Percentiles rank a stretch among this genome's conserved stretches.
Conservation (phyloP, 1,140 invertebrate genomes). For the Neodiprion lecontei region DNA sequence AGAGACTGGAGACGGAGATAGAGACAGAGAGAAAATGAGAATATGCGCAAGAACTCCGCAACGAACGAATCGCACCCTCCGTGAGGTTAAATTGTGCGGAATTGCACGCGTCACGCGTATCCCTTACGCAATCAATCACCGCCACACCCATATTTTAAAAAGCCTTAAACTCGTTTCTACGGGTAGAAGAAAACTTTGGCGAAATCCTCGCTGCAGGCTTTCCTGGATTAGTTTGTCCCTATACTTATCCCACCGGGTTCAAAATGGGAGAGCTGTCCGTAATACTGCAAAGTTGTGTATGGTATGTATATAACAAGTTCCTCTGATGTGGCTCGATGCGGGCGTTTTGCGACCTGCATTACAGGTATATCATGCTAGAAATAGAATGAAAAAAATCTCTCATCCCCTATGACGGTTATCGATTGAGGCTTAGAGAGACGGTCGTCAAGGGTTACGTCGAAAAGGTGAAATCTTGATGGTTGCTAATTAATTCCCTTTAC, state of each 20-base stretch:
- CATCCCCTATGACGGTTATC: not conserved
- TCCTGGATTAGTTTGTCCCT: not conserved
- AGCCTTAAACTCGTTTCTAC: not conserved
- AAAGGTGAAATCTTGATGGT: not conserved
- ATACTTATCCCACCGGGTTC: too few relatives aligned
- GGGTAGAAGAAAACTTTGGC: not conserved
- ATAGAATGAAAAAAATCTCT: not conserved
- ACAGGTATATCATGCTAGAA: too few relatives aligned
- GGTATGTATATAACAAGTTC: too few relatives aligned
- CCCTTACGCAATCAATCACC: conserved; percentile 2
- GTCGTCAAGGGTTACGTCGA: not conserved
- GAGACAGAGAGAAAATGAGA: too few relatives aligned
- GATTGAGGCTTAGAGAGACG: not conserved
- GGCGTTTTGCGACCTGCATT: not conserved
- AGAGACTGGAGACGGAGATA: too few relatives aligned
- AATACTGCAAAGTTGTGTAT: too few relatives aligned
- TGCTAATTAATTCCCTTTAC: not conserved
- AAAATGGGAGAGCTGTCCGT: too few relatives aligned
- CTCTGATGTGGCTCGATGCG: not conserved
- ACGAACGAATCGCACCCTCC: not conserved
- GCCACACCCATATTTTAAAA: not conserved
- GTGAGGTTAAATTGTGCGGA: not conserved
- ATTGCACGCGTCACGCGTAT: conserved; percentile 1
- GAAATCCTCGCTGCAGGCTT: not conserved
- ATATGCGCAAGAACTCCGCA: not conserved